phyloP scores from a whole-genome alignment of 2,797 vertebrate genomes.

The Eutrigla gurnardus region DNA sequence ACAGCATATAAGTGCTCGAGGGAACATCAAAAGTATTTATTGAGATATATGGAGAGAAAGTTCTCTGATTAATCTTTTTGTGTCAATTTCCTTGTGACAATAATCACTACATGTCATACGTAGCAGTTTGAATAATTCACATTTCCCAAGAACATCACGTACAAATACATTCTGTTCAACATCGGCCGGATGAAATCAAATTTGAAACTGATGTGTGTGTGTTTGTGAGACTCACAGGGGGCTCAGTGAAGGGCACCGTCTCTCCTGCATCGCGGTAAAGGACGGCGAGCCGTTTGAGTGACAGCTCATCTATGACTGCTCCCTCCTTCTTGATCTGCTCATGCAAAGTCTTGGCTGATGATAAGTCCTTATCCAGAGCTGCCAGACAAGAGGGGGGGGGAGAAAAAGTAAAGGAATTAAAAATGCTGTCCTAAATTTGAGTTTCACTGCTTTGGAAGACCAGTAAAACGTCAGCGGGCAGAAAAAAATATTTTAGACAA shows the following conservation, averaged over 20 bases:
- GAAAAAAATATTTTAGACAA: no score
- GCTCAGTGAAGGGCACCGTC: conserved; percentile 89
- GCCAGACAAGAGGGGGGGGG: conserved; percentile 31
- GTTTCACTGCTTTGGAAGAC: background rate
- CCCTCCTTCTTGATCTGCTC: conserved; percentile 84
- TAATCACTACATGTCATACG: background rate
- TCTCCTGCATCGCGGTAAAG: conserved; percentile 87
- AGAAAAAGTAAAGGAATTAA: background rate
- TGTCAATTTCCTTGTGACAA: background rate
- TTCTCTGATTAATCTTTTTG: background rate
- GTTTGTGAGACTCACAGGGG: conserved; percentile 88
- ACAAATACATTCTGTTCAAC: background rate
- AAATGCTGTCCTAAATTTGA: background rate
- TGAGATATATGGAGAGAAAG: background rate
- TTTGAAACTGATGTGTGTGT: conserved; percentile 7
- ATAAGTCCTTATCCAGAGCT: conserved; percentile 87
- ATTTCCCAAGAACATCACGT: background rate
- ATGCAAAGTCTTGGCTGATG: conserved; percentile 86
- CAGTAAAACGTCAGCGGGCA: background rate
- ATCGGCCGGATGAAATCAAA: background rate
- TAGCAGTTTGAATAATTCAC: no score
- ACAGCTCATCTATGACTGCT: conserved; percentile 78
- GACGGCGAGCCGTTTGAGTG: conserved; percentile 89
- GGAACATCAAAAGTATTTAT: background rate
- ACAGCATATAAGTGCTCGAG: no score